Conservation (phyloP, 2,797 vertebrate species). For the Alcedo atthis region DNA sequence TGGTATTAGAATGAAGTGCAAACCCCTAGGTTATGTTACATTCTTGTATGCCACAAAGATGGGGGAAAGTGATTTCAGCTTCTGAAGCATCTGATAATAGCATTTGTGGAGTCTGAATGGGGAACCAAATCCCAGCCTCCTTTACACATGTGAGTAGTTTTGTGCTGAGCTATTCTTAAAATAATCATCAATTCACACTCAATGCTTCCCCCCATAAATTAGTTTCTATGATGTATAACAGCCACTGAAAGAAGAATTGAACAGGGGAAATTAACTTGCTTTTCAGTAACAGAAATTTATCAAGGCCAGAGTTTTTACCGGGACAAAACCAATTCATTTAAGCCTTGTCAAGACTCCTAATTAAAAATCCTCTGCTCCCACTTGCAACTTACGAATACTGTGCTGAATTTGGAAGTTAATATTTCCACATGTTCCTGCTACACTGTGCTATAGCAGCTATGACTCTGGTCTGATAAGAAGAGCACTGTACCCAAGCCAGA, state of each 20-base stretch:
- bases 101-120: background rate
- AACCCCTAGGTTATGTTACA: background rate
- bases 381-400: constrained; percentile 34
- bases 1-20: background rate
- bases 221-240: constrained; percentile 58
- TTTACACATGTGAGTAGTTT: constrained; percentile 31
- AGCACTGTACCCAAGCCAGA: background rate
- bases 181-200: constrained; percentile 15
- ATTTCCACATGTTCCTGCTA: constrained; percentile 15
- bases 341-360: constrained; percentile 53
- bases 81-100: background rate
- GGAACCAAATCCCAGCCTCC: constrained; percentile 30
- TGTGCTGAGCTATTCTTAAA: constrained; percentile 51
- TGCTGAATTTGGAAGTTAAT: constrained; percentile 52
- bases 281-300: constrained; percentile 55
- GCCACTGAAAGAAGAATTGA: constrained; percentile 41
- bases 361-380: constrained; percentile 47
- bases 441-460: background rate
- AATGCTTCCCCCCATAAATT: constrained; percentile 30
- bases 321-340: constrained; percentile 57
- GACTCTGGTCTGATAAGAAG: constrained; percentile 31
- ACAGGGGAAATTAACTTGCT: constrained; percentile 58
- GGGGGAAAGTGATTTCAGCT: background rate
- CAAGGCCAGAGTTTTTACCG: constrained; percentile 38
- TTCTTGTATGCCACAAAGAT: background rate